Base-by-base conservation (phyloP, 92 coral and sea anemone genomes). In the Porites rus region DNA sequence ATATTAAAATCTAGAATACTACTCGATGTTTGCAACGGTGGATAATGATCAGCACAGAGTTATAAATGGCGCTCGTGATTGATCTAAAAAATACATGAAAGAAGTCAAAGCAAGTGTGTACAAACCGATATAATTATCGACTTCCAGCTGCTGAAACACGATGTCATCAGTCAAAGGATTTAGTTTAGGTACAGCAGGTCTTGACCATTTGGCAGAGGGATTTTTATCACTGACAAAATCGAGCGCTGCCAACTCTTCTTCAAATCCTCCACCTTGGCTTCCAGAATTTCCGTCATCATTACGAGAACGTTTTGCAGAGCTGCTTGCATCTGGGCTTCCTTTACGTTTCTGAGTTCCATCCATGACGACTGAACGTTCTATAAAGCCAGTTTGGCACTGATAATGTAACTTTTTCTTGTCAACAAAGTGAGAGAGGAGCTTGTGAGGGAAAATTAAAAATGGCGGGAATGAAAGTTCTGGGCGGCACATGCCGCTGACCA, bases 121-220 rank as follows among this genome's bases (percentile, higher is more conserved):
- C 97, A 92, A 63, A 97, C 99, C 99, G 21, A 97, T 89, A 63
- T 95, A 97, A 79, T 97, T 94, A 46, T 95, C 99, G 56, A 97
- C 95, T 71, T 97, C 99, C 51, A 97, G 94, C 75, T 97, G 99
- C 84, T 97, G 99, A 80, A 97, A 97, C 61, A 87, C 89, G 46
- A 97, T 86, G 19, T 89, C 56, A 59, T 97, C 98, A 6, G 67
- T 86, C 22, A 93, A 90, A 54, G 93, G 92, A 75, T 95, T 83
- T 53, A 97, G 46, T 8, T 51, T 46, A 60, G 96, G 90, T 14
- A 93, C 89, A 12, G 96, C 87, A 7, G 99, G 99, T 43, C 99
- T 92, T 8, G 86, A 84, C 98, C 98, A 95, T 61, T 93, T 97
- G 9, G 84, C 53, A 13, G 66, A 65, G 4, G 96, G 93, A 25